phyloP scores from a whole-genome alignment of 2,888 invertebrate species.

The Willowsia nigromaculata region DNA sequence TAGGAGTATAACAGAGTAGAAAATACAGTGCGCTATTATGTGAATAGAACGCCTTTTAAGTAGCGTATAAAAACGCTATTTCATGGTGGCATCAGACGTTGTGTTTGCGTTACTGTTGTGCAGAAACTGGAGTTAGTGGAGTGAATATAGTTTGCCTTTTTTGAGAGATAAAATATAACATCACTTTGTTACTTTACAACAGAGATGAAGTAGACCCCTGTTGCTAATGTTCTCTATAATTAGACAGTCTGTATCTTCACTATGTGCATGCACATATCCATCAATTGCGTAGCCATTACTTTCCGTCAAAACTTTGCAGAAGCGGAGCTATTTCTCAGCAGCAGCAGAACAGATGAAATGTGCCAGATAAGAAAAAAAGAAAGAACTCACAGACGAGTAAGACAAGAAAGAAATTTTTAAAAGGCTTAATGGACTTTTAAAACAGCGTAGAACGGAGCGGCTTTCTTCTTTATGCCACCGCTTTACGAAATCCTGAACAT shows the following conservation, averaged over 20 bases:
- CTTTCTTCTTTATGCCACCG: slow-evolving; percentile 6
- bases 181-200: slow-evolving; percentile 45
- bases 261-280: background rate
- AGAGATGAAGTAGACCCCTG: slow-evolving; percentile 57
- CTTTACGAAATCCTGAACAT: background rate
- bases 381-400: background rate
- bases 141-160: slow-evolving; percentile 21
- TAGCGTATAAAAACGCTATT: background rate
- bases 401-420: slow-evolving; percentile 16
- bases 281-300: slow-evolving; percentile 48
- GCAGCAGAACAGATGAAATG: slow-evolving; percentile 44
- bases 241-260: slow-evolving; percentile 54
- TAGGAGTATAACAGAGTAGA: background rate
- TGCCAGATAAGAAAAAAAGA: slow-evolving; percentile 36
- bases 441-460: slow-evolving; percentile 18
- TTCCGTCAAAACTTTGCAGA: slow-evolving; percentile 61
- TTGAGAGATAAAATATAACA: slow-evolving; percentile 57
- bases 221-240: slow-evolving; percentile 68
- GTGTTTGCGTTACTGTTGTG: background rate
- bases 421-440: slow-evolving; percentile 61
- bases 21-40: background rate
- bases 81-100: background rate
- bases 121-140: slow-evolving; percentile 10
- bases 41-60: background rate
- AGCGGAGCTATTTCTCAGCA: slow-evolving; percentile 27